Evolutionary conservation across 2,113 vertebrate species (phyloP).

Genomic region (Mus spicilegus): DNA sequence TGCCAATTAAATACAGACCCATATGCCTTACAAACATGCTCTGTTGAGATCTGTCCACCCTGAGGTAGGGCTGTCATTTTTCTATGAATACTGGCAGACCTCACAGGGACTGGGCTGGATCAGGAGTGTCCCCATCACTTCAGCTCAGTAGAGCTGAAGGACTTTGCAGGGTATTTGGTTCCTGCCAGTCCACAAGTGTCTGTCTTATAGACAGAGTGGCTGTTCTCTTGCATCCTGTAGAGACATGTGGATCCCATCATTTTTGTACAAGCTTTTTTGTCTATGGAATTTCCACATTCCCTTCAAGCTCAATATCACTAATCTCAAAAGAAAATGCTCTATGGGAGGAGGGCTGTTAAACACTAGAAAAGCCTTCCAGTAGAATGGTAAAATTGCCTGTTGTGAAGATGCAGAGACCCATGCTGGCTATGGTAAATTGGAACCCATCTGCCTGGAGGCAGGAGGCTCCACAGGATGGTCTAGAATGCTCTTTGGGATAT

Average conservation of each 20-base stretch:
- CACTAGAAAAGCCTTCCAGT: conserved; percentile 30
- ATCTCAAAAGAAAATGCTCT: conserved; percentile 65
- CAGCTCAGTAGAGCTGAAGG: conserved; percentile 4
- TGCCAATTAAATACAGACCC: conserved; percentile 48
- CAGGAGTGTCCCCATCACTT: neutral
- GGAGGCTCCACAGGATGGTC: conserved; percentile 60
- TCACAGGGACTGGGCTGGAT: neutral
- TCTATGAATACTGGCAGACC: conserved; percentile 13
- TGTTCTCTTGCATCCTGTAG: neutral
- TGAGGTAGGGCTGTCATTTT: conserved; percentile 41
- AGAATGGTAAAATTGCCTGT: conserved; percentile 54
- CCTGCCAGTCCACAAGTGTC: neutral
- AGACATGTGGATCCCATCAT: neutral
- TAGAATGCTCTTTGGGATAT: conserved; percentile 52
- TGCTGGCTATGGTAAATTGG: conserved; percentile 71
- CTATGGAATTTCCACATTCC: conserved; percentile 41
- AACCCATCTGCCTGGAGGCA: conserved; percentile 69
- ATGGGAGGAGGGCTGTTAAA: conserved; percentile 39
- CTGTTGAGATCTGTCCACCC: conserved; percentile 8
- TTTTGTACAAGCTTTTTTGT: neutral
- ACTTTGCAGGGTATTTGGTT: neutral
- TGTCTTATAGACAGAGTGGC: neutral
- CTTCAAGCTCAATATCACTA: neutral
- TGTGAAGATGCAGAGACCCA: conserved; percentile 39
- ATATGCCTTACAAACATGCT: conserved; percentile 24